Evolutionary conservation across 2,888 invertebrate species (phyloP), one percentile per base, ranked within the genome.

Genomic region (Rambutsinella grinnellia): DNA sequence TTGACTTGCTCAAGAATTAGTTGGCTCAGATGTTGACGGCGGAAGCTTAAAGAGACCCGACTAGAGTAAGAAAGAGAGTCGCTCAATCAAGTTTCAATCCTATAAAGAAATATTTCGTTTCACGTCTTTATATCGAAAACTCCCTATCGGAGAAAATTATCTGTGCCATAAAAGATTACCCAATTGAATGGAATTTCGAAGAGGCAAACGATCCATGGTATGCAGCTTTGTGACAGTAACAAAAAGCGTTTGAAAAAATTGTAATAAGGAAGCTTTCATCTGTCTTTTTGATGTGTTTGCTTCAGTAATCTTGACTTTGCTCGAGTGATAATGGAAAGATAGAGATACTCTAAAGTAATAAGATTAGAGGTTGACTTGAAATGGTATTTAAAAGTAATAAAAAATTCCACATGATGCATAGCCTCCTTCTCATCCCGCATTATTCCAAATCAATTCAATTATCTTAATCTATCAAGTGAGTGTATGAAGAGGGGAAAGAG

Each of bases 21-120:
- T n/a, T n/a, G n/a, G 36, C 13, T 36, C 13, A 8, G 6, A 36
- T 36, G 36, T 36, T 36, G 36, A 36, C 13, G 36, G 36, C n/a
- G n/a, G n/a, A n/a, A n/a, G n/a, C 36, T 36, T 36, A 13, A 36
- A 36, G 36, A 36, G 36, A 13, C 36, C 5, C 36, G 13, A 13
- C 36, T 36, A 36, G 36, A 36, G n/a, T n/a, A n/a, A n/a, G n/a
- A n/a, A n/a, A n/a, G n/a, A n/a, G n/a, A n/a, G n/a, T n/a, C n/a
- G n/a, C n/a, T n/a, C n/a, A n/a, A n/a, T n/a, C n/a, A n/a, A n/a
- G n/a, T n/a, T n/a, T n/a, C n/a, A n/a, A n/a, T n/a, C n/a, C n/a
- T n/a, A n/a, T n/a, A n/a, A n/a, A n/a, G 36, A 65, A 65, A 53
- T 26, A 21, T 24, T n/a, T 53, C 54, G 54, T 54, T 54, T 65